These are phyloP conservation scores for Oreortyx pictus DNA, from an alignment of 2,797 vertebrate genomes.

Conservation along the genomic window DNA sequence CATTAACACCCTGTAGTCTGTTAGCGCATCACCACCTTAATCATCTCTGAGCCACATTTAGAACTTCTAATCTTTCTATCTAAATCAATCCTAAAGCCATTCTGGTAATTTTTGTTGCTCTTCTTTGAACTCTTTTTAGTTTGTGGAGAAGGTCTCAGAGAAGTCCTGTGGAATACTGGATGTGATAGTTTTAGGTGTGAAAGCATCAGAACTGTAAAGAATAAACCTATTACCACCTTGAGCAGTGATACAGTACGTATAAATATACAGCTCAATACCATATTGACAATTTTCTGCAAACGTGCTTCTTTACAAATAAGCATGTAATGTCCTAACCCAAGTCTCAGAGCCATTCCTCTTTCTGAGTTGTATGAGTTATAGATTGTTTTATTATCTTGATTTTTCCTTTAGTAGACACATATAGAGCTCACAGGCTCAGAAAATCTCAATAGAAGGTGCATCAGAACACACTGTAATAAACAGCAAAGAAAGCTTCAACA, in stretches of 20 bases:
- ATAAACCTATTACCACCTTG: slow-evolving; percentile 15
- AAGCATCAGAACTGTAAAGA: background rate
- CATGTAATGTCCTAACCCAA: background rate
- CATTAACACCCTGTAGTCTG: slow-evolving; percentile 32
- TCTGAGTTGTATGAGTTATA: background rate
- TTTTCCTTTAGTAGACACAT: background rate
- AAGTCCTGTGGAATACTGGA: background rate
- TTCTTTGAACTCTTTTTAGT: slow-evolving; percentile 29
- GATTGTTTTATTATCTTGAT: background rate
- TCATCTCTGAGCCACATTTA: background rate
- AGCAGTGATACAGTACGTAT: background rate
- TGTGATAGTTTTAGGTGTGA: background rate
- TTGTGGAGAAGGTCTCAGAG: background rate
- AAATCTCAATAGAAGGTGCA: background rate
- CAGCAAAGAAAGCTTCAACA: background rate
- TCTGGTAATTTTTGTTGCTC: background rate
- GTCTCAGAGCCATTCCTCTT: slow-evolving; percentile 1
- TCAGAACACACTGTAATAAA: background rate
- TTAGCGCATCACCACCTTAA: background rate
- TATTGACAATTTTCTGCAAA: background rate
- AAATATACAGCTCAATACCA: background rate
- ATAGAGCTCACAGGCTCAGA: background rate
- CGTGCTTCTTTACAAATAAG: background rate
- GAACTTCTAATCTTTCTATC: background rate
- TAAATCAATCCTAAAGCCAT: slow-evolving; percentile 11